Conservation (phyloP, 2,888 invertebrate genomes). For the Leptothorax acervorum region DNA sequence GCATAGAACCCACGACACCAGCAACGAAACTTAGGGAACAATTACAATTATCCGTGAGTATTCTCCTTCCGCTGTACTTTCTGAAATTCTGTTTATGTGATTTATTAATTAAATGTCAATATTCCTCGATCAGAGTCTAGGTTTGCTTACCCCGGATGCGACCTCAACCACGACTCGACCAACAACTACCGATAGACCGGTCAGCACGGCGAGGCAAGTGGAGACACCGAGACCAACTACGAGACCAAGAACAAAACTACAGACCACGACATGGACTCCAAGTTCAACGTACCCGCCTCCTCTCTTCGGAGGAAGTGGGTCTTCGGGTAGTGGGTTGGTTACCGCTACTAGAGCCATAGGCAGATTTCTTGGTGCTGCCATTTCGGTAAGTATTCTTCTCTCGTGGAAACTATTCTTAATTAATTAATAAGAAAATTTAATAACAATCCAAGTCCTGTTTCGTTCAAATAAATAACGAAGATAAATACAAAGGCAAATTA, state of each 20-base stretch:
- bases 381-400: constrained; percentile 87
- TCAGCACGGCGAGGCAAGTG: constrained; percentile 56
- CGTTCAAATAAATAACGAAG: background rate
- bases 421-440: constrained; percentile 3
- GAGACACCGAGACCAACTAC: constrained; percentile 74
- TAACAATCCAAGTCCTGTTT: background rate
- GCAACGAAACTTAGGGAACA: constrained; percentile 87
- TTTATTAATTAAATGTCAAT: background rate
- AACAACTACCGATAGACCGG: constrained; percentile 57
- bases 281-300: constrained; percentile 84
- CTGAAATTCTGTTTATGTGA: background rate
- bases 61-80: background rate
- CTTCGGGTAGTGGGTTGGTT: constrained; percentile 79
- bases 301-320: constrained; percentile 75
- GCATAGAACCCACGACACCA: constrained; percentile 91
- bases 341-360: constrained; percentile 93
- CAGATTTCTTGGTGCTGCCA: constrained; percentile 91
- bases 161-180: constrained; percentile 48
- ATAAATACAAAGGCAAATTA: background rate
- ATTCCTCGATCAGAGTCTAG: background rate
- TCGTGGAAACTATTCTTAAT: background rate
- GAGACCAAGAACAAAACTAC: constrained; percentile 77
- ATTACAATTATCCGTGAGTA: constrained; percentile 87
- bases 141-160: background rate
- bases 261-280: constrained; percentile 78